These are phyloP conservation scores for Trichomalopsis sarcophagae DNA, from an alignment of 1,140 invertebrate species.

Conservation along the genomic window DNA sequence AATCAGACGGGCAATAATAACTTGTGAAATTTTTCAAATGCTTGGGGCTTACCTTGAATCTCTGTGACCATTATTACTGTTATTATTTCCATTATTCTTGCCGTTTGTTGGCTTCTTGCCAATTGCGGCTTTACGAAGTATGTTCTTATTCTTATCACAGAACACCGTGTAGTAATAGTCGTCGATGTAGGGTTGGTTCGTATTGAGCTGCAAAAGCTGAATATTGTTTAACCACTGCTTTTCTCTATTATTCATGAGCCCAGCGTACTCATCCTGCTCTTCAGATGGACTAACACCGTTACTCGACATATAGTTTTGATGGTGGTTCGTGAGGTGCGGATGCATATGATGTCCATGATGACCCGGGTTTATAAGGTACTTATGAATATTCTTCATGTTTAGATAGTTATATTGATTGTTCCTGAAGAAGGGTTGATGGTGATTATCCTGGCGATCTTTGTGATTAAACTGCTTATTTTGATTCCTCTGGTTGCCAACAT, in stretches of 20 bases:
- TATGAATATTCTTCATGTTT: constrained; percentile 65
- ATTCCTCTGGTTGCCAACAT: constrained; percentile 71
- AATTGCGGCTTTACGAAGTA: constrained; percentile 71
- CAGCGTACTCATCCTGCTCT: constrained; percentile 87
- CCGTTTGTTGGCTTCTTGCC: constrained; percentile 66
- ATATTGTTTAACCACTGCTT: constrained; percentile 96
- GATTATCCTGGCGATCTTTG: constrained; percentile 64
- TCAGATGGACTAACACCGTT: constrained; percentile 65
- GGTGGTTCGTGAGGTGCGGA: constrained; percentile 55
- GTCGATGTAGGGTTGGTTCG: constrained; percentile 89
- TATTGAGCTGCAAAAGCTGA: constrained; percentile 91
- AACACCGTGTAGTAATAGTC: constrained; percentile 89
- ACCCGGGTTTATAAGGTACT: constrained; percentile 63
- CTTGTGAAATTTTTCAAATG: not conserved
- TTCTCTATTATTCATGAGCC: constrained; percentile 92
- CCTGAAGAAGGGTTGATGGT: constrained; percentile 69
- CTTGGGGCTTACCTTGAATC: constrained; percentile 64
- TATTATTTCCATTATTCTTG: constrained; percentile 60
- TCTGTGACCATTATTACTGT: constrained; percentile 68
- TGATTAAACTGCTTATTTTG: constrained; percentile 66
- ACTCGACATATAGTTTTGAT: constrained; percentile 61
- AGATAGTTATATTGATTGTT: constrained; percentile 70
- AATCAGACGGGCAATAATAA: not conserved
- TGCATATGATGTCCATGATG: constrained; percentile 62
- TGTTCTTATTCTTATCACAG: constrained; percentile 68